phyloP scores from a whole-genome alignment of 1,140 invertebrate species.

The Pseudomyrmex cubaensis region DNA sequence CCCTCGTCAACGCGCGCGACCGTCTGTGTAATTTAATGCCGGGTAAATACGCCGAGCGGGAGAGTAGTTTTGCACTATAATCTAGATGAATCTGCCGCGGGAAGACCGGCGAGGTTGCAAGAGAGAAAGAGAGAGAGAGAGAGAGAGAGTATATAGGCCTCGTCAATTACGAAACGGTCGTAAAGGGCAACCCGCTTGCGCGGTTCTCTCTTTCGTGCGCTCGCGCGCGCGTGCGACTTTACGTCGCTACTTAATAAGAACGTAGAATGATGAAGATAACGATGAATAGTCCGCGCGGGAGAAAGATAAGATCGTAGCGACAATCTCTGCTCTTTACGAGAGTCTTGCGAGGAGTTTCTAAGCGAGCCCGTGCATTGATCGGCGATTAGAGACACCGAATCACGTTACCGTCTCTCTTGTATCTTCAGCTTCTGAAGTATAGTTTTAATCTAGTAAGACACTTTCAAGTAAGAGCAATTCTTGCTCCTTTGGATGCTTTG shows the following conservation, averaged over 20 bases:
- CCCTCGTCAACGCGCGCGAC: constrained; percentile 74
- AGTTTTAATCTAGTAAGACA: background rate
- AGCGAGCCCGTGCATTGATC: background rate
- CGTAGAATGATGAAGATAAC: constrained; percentile 27
- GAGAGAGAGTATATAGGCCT: constrained; percentile 66
- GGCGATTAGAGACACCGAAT: constrained; percentile 1
- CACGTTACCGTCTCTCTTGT: background rate
- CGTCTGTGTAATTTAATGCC: constrained; percentile 84
- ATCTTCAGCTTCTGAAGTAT: background rate
- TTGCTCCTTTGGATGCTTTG: background rate
- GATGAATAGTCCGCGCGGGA: background rate
- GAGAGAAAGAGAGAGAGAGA: constrained; percentile 12
- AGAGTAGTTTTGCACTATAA: constrained; percentile 83
- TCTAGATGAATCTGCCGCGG: constrained; percentile 82
- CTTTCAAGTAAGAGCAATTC: background rate
- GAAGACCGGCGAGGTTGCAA: constrained; percentile 23
- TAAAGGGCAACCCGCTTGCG: too few species aligned
- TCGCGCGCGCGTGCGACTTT: background rate
- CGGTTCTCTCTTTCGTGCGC: too few species aligned
- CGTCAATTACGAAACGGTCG: constrained; percentile 76
- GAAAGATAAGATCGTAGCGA: background rate
- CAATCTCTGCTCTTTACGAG: background rate
- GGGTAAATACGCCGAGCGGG: constrained; percentile 78
- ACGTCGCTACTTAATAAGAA: constrained; percentile 12
- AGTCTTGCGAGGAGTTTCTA: background rate